Evolutionary conservation across 2,888 invertebrate genomes (phyloP), one percentile per base, ranked within the genome.

Genomic region (Conistra vaccinii): DNA sequence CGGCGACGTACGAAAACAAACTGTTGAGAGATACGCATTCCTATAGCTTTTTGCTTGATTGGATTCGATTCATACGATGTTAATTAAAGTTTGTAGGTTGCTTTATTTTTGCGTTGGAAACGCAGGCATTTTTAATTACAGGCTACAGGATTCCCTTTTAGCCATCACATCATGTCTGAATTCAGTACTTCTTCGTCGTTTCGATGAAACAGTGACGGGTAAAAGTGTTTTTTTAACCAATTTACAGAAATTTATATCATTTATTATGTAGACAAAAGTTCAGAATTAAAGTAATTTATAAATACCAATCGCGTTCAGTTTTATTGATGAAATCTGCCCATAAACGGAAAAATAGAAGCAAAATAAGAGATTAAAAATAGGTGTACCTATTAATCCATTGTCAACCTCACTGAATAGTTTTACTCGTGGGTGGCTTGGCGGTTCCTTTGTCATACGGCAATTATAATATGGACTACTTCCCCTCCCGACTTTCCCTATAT

Each of bases 371-470:
- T 39, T 72, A n/a, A 67, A 80, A 84, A 73, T 69, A 76, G 48
- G 45, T 58, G 26, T 80, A 39, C 39, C 39, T 39, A 73, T 78
- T 81, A 69, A 65, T 71, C 81, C 42, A 67, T 74, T 72, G 73
- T 77, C 70, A 69, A 62, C 62, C n/a, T 39, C 73, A 39, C 71
- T 78, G 74, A 85, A 83, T 78, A 78, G 78, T 74, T 74, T 61
- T 57, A 69, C 67, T 77, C 26, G 61, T 72, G 35, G 72, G 65
- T 68, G 58, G 70, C 20, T 48, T 55, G 26, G 29, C 20, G 29
- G 76, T 69, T 69, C 35, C 74, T 70, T 84, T 84, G 60, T 76
- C 45, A 68, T 26, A 57, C 45, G 32, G 26, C 70, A 58, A 77
- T 55, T 67, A 58, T 80, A 80, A 62, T 32, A 35, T 57, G 55